phyloP scores from a whole-genome alignment of 2,888 invertebrate species.

The Lamellibrachia columna region DNA sequence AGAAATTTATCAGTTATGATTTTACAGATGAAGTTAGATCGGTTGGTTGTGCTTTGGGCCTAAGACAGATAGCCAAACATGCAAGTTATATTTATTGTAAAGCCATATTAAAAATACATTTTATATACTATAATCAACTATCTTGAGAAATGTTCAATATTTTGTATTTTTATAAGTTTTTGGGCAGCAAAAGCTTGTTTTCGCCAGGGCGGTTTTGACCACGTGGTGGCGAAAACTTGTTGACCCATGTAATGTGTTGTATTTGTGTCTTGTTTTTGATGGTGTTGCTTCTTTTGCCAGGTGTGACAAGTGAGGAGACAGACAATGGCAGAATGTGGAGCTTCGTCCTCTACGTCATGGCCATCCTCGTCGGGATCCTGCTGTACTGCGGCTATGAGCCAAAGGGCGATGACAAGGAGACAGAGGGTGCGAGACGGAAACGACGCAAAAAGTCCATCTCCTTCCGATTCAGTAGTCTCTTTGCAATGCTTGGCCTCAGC shows the following conservation, averaged over 20 bases:
- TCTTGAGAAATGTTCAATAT: no score
- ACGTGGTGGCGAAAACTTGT: no score
- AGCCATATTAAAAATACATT: no score
- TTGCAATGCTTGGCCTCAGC: conserved; percentile 49
- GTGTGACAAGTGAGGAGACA: background rate
- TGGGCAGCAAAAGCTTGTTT: no score
- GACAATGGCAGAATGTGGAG: conserved; percentile 46
- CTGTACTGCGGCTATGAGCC: conserved; percentile 53
- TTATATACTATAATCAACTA: no score
- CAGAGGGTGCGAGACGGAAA: background rate
- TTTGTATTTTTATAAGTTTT: no score
- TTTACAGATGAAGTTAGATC: background rate
- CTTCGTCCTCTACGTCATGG: conserved; percentile 53
- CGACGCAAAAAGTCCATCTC: background rate
- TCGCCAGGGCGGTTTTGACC: no score
- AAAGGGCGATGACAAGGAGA: conserved; percentile 37
- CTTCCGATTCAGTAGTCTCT: conserved; percentile 42
- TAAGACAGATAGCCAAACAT: no score
- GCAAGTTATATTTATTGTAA: no score
- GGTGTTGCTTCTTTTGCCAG: background rate
- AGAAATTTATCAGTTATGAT: background rate
- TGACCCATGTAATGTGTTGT: background rate
- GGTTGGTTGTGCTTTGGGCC: no score
- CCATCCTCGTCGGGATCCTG: conserved; percentile 53
- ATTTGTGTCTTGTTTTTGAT: background rate